Evolutionary conservation across 1,140 invertebrate species (phyloP).

Genomic region (Drosophila orosa): DNA sequence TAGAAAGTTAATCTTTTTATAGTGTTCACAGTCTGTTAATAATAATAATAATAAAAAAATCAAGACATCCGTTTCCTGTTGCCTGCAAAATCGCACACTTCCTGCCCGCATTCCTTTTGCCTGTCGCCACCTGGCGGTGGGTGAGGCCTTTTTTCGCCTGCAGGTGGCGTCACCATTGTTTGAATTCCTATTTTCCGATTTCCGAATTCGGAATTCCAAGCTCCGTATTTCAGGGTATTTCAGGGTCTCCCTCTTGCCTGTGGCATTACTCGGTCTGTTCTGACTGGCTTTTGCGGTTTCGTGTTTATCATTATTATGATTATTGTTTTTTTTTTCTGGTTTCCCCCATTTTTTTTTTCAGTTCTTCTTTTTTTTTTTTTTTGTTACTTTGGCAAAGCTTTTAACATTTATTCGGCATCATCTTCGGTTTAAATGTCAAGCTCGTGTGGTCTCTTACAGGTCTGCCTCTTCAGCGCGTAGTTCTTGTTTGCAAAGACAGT

Average conservation of each 20-base stretch:
- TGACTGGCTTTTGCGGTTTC: slow-evolving; percentile 58
- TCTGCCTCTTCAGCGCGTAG: slow-evolving; percentile 9
- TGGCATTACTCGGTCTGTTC: slow-evolving; percentile 35
- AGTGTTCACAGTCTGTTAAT: background rate
- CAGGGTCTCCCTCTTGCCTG: slow-evolving; percentile 17
- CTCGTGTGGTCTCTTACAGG: slow-evolving; percentile 56
- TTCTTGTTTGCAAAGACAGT: slow-evolving; percentile 17
- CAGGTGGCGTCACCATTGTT: slow-evolving; percentile 11
- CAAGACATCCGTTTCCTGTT: background rate
- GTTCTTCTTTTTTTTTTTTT: slow-evolving; percentile 9
- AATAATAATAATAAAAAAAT: background rate
- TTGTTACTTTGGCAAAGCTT: slow-evolving; percentile 48
- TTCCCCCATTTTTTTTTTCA: slow-evolving; percentile 18
- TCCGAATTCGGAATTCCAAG: background rate
- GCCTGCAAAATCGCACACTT: slow-evolving; percentile 5
- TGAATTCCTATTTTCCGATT: background rate
- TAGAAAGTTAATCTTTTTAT: no score
- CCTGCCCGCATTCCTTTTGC: slow-evolving; percentile 12
- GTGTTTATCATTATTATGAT: slow-evolving; percentile 61
- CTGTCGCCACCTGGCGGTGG: slow-evolving; percentile 12
- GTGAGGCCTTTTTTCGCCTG: background rate
- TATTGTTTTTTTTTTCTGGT: slow-evolving; percentile 59
- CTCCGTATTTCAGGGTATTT: slow-evolving; percentile 24
- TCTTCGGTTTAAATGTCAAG: slow-evolving; percentile 73
- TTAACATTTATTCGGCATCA: slow-evolving; percentile 68